Evolutionary conservation across 2,888 invertebrate genomes (phyloP), one percentile per base, ranked within the genome.

Genomic region (Drosophila cyrtoloma): DNA sequence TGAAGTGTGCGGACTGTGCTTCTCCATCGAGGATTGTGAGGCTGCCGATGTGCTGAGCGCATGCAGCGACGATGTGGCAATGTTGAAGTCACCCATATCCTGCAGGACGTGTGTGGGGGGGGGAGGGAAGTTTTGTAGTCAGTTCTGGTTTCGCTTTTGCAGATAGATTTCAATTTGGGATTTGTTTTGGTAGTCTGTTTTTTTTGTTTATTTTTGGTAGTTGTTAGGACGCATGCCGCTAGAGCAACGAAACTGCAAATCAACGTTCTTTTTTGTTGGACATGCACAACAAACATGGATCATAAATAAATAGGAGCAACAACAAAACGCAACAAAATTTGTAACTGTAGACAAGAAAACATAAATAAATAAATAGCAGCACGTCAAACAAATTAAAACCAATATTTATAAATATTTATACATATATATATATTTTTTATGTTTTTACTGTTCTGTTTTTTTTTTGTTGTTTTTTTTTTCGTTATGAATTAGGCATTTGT

Each of bases 61-160:
- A 80, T 94, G 95, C 71, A 95, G 94, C 1, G 95, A 95, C 4
- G 95, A 95, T 3, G 95, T 95, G 0, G 95, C 95, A 19, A 95
- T 95, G 93, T 95, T 95, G 93, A 95, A 95, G 76, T 92, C 95
- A 19, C 95, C 95, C 76, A 92, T 91, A 77, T 95, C 95, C 95
- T 95, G 75, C 68, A 73, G 77, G 58, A 60, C 47, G 50, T 59
- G 67, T 39, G 64, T 61, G 71, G 50, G 32, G 9, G 37, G 10
- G 5, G 26, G n/a, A 30, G n/a, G 37, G 37, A 56, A 39, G 56
- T 57, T 28, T 44, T 64, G 37, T 30, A 65, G 67, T 75, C 73
- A 77, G 39, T 64, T 63, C 59, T 37, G 6, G 5, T 9, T 9
- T 50, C 32, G 22, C 33, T 22, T 37, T 37, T 50, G 44, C 58